These are phyloP conservation scores for Spatula versicolor DNA, from an alignment of 2,797 vertebrate genomes.

Conservation along the genomic window DNA sequence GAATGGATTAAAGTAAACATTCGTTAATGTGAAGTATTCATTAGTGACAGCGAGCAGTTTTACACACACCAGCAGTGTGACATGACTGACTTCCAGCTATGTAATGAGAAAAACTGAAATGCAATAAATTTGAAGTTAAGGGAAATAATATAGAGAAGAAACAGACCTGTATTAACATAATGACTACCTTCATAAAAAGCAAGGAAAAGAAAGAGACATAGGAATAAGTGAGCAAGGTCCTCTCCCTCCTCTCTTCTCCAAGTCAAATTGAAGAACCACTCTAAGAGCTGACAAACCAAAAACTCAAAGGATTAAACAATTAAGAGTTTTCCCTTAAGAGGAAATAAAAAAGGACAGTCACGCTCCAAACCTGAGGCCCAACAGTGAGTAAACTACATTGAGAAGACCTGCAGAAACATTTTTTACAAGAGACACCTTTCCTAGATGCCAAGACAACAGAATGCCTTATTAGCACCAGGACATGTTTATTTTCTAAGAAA, in stretches of 20 bases:
- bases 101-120: background rate
- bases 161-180: rapidly evolving
- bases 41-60: background rate
- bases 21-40: background rate
- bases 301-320: background rate
- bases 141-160: background rate
- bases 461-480: background rate
- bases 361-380: background rate
- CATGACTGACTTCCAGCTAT: background rate
- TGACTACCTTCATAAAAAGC: background rate
- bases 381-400: background rate
- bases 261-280: background rate
- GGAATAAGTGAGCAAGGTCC: background rate
- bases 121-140: background rate
- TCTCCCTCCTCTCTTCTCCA: background rate
- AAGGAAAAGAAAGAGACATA: background rate
- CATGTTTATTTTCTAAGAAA: background rate
- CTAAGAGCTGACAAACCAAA: background rate
- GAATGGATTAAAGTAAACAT: background rate
- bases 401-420: background rate
- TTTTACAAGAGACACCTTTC: background rate
- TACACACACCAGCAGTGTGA: background rate
- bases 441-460: background rate
- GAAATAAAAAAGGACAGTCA: background rate
- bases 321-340: background rate